A percentile compares a stretch with the other conserved stretches of the same genome.
Evolutionary conservation across 2,113 vertebrate species (phyloP).

Genomic region (Vulpes lagopus): DNA sequence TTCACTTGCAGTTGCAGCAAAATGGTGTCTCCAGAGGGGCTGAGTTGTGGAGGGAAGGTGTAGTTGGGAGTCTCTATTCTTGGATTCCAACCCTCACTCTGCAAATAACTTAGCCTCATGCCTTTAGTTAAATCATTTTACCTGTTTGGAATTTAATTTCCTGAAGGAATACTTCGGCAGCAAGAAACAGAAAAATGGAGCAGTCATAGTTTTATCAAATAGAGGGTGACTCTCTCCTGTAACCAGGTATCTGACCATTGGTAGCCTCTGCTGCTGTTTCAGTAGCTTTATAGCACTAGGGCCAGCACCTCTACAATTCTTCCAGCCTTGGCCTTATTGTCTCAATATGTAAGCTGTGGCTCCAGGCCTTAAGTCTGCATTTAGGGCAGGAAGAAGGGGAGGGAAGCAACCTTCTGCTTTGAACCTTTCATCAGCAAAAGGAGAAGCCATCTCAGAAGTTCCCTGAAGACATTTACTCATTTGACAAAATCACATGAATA

Average conservation of each 20-base stretch:
- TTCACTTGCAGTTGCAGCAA: background rate
- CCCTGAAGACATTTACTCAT: background rate
- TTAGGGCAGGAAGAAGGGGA: background rate
- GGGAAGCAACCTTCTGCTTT: background rate
- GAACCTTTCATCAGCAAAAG: background rate
- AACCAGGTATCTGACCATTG: background rate
- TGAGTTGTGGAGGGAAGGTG: background rate
- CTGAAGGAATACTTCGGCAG: background rate
- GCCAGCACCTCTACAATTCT: background rate
- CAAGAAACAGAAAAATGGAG: conserved; percentile 36
- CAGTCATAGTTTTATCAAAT: background rate
- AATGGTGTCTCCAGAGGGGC: background rate
- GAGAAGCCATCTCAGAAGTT: background rate
- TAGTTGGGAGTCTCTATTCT: conserved; percentile 11
- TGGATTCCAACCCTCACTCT: background rate
- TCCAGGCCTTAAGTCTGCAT: background rate
- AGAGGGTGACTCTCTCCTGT: conserved; percentile 21
- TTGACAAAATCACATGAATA: background rate
- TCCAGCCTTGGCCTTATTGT: background rate
- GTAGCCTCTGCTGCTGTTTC: background rate
- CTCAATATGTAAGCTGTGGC: background rate
- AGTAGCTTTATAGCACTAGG: background rate
- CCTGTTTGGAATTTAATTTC: conserved; percentile 48
- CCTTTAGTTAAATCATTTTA: conserved; percentile 55
- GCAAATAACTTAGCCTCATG: conserved; percentile 12